Evolutionary conservation across 2,888 invertebrate species (phyloP).

Genomic region (Eugnorisma glareosa): DNA sequence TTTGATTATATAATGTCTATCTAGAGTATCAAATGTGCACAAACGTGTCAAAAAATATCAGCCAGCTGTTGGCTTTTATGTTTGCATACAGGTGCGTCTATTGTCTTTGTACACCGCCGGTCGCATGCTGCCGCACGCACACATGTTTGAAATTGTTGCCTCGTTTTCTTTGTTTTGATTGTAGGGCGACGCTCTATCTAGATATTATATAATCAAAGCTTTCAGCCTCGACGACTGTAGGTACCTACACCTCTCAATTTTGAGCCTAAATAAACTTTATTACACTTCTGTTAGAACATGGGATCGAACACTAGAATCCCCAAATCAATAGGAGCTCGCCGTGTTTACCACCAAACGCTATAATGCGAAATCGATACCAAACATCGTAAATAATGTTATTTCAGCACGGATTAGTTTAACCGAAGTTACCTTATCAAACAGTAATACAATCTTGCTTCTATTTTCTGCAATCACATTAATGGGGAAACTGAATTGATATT

Average conservation of each 20-base stretch:
- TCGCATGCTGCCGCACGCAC: no score
- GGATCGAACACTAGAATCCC: neutral
- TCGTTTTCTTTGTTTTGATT: no score
- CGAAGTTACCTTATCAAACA: constrained; percentile 35
- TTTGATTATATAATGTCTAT: no score
- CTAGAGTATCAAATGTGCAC: no score
- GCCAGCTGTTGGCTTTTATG: no score
- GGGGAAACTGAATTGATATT: constrained; percentile 31
- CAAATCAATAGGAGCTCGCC: neutral
- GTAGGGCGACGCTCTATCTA: no score
- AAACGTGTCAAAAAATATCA: no score
- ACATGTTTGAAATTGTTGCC: no score
- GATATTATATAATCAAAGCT: no score
- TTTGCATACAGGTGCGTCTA: no score
- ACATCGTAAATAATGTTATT: constrained; percentile 47
- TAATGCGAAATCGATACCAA: constrained; percentile 44
- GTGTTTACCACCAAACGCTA: constrained; percentile 23
- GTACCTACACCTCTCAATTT: neutral
- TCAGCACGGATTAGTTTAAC: constrained; percentile 48
- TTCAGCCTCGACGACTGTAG: no score
- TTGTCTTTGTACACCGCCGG: no score
- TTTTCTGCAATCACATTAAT: constrained; percentile 23
- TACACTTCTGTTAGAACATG: neutral
- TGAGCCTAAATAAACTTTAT: neutral
- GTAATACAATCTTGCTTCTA: constrained; percentile 29